phyloP scores from a whole-genome alignment of 1,140 invertebrate species.

The Sweltsa coloradensis region DNA sequence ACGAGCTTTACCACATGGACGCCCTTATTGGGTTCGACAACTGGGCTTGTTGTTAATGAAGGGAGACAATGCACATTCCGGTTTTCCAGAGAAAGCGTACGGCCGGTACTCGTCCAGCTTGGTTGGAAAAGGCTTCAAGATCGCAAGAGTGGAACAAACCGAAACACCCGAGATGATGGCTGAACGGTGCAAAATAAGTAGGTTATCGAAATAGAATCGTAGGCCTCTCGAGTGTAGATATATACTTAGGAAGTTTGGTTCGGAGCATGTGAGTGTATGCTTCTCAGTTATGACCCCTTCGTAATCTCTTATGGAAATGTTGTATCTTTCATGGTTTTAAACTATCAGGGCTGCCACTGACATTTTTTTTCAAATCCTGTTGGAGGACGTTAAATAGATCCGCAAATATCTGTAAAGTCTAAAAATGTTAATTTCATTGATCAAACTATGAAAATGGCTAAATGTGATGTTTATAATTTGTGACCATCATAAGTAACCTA shows the following conservation, averaged over 20 bases:
- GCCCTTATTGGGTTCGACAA: slow-evolving; percentile 82
- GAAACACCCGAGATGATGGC: slow-evolving; percentile 95
- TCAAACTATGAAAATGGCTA: too few relatives aligned
- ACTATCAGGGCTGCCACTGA: too few relatives aligned
- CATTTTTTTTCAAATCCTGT: too few relatives aligned
- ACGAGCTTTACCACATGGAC: slow-evolving; percentile 99
- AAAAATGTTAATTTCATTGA: too few relatives aligned
- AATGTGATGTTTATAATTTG: too few relatives aligned
- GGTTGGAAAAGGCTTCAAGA: slow-evolving; percentile 88
- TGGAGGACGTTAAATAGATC: too few relatives aligned
- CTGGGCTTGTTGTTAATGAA: slow-evolving; percentile 89
- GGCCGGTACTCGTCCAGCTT: slow-evolving; percentile 75
- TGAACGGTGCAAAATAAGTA: slow-evolving; percentile 56
- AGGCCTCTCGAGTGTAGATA: background rate
- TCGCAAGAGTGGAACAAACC: slow-evolving; percentile 94
- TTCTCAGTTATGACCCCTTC: too few relatives aligned
- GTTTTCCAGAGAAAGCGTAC: slow-evolving; percentile 92
- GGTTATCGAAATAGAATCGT: too few relatives aligned
- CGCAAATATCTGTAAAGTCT: too few relatives aligned
- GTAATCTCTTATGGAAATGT: too few relatives aligned
- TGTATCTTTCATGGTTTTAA: too few relatives aligned
- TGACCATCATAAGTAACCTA: too few relatives aligned
- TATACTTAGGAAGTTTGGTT: background rate
- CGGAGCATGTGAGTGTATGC: background rate
- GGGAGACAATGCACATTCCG: slow-evolving; percentile 91